Evolutionary conservation across 2,888 invertebrate genomes (phyloP).

Genomic region (Acrobasis suavella): DNA sequence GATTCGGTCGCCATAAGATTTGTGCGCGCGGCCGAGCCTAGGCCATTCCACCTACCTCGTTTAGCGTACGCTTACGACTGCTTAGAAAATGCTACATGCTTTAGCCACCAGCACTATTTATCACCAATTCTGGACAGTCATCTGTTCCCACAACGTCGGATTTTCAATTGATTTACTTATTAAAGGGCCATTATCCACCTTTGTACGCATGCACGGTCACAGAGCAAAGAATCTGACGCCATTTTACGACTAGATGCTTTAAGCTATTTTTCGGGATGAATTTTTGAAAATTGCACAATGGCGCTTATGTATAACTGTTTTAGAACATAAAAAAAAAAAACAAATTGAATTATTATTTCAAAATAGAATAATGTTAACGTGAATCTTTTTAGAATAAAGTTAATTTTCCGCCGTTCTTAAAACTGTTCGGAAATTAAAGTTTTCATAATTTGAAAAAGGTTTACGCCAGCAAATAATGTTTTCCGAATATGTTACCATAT

Average conservation of each 20-base stretch:
- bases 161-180: constrained; percentile 76
- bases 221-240: constrained; percentile 45
- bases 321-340: not conserved
- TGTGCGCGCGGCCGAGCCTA: constrained; percentile 58
- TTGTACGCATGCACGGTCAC: constrained; percentile 68
- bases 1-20: constrained; percentile 63
- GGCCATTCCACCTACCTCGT: constrained; percentile 53
- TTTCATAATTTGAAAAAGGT: not conserved
- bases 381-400: not conserved
- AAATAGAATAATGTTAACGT: not conserved
- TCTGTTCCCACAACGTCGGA: constrained; percentile 55
- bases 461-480: not conserved
- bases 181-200: constrained; percentile 70
- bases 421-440: not conserved
- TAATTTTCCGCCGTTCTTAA: not conserved
- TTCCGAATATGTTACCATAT: not conserved
- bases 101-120: constrained; percentile 48
- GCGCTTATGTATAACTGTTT: not conserved
- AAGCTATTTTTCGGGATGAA: not conserved
- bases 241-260: not conserved
- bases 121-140: constrained; percentile 62
- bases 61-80: constrained; percentile 45
- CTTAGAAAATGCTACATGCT: constrained; percentile 59
- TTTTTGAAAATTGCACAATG: not conserved
- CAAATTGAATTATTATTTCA: not conserved